phyloP scores from a whole-genome alignment of 2,113 vertebrate genomes.

The Urocynchramus pylzowi region DNA sequence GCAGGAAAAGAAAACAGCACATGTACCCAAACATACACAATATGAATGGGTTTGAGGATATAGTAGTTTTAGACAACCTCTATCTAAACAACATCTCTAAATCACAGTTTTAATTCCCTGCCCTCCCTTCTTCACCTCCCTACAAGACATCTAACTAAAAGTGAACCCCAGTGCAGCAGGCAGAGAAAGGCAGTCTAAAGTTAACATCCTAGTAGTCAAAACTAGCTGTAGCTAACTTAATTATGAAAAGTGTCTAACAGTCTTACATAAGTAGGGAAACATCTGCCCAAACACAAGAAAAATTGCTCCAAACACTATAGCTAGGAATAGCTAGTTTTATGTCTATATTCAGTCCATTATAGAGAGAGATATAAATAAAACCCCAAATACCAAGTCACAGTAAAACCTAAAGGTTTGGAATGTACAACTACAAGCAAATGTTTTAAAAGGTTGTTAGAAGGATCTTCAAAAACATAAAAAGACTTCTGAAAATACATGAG shows the following conservation, averaged over 20 bases:
- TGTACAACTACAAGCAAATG: not conserved
- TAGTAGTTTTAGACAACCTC: not conserved
- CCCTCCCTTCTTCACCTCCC: not conserved
- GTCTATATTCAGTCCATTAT: not conserved
- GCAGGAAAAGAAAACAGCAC: not conserved
- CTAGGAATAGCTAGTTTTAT: not conserved
- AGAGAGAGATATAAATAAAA: not conserved
- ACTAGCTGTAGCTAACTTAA: not conserved
- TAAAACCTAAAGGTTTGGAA: not conserved
- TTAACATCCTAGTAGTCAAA: not conserved
- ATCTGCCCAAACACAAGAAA: not conserved
- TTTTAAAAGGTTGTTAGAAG: not conserved
- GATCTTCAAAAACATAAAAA: not conserved
- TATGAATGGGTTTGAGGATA: not conserved
- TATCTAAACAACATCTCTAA: not conserved
- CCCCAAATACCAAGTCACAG: not conserved
- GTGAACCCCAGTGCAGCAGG: not conserved
- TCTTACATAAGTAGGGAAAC: not conserved
- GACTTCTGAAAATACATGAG: not conserved
- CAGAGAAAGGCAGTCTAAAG: not conserved
- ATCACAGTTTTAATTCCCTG: not conserved
- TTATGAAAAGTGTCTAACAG: not conserved
- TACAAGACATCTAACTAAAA: not conserved
- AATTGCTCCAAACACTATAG: not conserved
- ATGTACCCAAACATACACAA: not conserved